A percentile compares a stretch with the other conserved stretches of the same genome.
These are phyloP conservation scores for Ptychodera flava DNA, from an alignment of 35 echinoderm and acorn worm genomes.

Conservation along the genomic window DNA sequence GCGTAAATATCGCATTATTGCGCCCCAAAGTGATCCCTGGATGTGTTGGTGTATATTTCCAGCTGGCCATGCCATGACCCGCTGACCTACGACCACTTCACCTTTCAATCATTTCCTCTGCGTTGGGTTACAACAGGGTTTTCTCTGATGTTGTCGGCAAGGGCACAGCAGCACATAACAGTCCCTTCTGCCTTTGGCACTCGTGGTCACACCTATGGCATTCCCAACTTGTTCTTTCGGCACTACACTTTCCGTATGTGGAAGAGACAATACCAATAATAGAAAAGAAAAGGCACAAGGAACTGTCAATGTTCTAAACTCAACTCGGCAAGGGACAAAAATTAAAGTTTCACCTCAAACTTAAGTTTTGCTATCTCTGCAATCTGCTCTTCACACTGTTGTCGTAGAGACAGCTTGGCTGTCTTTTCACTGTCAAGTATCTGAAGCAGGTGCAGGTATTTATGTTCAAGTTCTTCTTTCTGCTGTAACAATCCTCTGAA, in stretches of 20 bases:
- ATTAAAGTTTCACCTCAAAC: slow-evolving; percentile 83
- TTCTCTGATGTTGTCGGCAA: too few species aligned
- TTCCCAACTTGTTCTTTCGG: not conserved
- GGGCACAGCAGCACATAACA: too few species aligned
- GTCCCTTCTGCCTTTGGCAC: not conserved
- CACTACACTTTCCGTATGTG: not conserved
- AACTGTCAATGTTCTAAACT: too few species aligned
- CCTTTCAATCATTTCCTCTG: too few species aligned
- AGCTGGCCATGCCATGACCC: too few species aligned
- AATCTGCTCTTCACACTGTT: slow-evolving; percentile 87
- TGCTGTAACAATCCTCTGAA: slow-evolving; percentile 76
- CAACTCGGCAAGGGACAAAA: too few species aligned
- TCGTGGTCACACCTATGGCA: not conserved
- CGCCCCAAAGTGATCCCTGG: too few species aligned
- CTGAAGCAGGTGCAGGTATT: slow-evolving; percentile 88
- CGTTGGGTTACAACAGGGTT: too few species aligned
- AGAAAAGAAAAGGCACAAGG: too few species aligned
- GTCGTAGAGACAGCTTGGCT: slow-evolving; percentile 74
- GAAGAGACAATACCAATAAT: not conserved
- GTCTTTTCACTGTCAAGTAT: slow-evolving; percentile 97
- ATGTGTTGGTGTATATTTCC: too few species aligned
- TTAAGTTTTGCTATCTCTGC: slow-evolving; percentile 74
- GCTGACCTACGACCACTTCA: too few species aligned
- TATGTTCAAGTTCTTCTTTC: slow-evolving; percentile 95
- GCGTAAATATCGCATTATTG: too few species aligned